Percentiles rank a stretch among this genome's conserved stretches.
phyloP scores from a whole-genome alignment of 2,113 vertebrate genomes.

The Ptyas mucosa region DNA sequence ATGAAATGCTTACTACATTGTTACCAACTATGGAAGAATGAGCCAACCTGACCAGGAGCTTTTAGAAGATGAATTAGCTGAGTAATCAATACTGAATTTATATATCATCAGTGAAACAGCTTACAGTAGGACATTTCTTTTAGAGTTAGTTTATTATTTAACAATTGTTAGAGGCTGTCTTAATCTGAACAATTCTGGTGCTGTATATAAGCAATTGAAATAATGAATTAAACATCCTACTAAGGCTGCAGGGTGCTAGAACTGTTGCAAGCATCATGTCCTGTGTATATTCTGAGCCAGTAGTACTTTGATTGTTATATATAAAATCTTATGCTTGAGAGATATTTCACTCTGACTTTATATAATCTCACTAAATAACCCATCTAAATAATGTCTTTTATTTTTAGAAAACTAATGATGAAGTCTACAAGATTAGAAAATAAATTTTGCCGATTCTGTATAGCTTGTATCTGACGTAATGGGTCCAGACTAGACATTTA shows the following conservation, averaged over 20 bases:
- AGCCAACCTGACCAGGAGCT: background rate
- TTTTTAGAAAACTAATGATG: background rate
- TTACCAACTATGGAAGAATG: background rate
- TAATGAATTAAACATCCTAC: background rate
- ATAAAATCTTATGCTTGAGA: background rate
- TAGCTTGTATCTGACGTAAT: background rate
- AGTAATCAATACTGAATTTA: background rate
- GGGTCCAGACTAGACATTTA: background rate
- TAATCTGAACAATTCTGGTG: background rate
- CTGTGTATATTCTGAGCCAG: background rate
- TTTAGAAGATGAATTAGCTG: background rate
- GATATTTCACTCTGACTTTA: background rate
- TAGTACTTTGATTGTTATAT: background rate
- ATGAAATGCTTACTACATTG: background rate
- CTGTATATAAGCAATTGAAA: background rate
- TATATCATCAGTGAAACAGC: background rate
- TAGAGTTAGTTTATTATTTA: background rate
- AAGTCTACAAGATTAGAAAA: background rate
- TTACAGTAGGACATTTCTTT: background rate
- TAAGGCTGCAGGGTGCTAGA: background rate
- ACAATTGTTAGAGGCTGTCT: background rate
- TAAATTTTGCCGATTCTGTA: background rate
- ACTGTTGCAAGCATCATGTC: background rate
- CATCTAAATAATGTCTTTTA: background rate
- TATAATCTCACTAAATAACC: background rate